phyloP scores from a whole-genome alignment of 2,797 vertebrate genomes.

The Scolopax rusticola region DNA sequence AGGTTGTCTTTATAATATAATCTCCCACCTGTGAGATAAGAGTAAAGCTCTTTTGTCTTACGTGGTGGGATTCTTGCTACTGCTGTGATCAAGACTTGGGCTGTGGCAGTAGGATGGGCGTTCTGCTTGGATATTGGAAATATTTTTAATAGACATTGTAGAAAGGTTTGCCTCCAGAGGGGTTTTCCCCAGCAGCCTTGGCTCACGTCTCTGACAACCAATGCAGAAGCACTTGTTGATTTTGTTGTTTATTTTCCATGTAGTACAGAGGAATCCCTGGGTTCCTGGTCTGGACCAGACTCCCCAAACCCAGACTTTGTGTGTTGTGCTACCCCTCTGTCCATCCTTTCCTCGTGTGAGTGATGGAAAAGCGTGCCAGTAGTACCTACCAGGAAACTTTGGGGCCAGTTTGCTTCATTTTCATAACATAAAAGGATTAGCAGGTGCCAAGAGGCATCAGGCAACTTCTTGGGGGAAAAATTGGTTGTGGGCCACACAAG shows the following conservation, averaged over 20 bases:
- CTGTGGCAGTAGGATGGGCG: not conserved
- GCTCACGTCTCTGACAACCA: not conserved
- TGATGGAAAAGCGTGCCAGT: not conserved
- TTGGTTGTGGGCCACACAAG: not conserved
- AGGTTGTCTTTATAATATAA: not conserved
- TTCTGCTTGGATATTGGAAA: not conserved
- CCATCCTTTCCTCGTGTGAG: not conserved
- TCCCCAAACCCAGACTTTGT: not conserved
- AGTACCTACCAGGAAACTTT: not conserved
- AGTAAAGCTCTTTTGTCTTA: not conserved
- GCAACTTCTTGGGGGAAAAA: not conserved
- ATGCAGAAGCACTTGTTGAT: not conserved
- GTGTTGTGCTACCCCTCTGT: not conserved
- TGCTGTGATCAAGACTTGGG: not conserved
- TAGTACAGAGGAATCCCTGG: not conserved
- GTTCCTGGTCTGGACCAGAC: not conserved
- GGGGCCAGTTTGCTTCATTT: rapidly evolving
- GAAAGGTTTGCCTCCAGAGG: not conserved
- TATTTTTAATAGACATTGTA: not conserved
- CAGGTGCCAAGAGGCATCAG: not conserved
- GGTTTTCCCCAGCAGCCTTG: not conserved
- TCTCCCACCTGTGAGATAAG: not conserved
- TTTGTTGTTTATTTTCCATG: not conserved
- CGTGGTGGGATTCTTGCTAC: not conserved
- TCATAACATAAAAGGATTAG: not conserved